Conservation (phyloP, 2,113 vertebrate species). For the Labeo catla region DNA sequence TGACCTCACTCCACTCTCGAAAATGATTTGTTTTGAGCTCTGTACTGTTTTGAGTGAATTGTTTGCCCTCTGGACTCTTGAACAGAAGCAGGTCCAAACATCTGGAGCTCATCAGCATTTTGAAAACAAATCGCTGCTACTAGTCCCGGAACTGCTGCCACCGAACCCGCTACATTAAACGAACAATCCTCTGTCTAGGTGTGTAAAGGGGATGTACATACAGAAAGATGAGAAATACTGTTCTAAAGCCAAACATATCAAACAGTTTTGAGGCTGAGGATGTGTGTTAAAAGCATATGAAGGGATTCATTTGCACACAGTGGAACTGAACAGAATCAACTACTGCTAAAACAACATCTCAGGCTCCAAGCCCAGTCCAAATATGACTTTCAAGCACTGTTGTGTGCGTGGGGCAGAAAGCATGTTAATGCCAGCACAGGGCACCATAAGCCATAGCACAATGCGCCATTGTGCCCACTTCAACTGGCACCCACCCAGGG, state of each 20-base stretch:
- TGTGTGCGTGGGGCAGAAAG: slow-evolving; percentile 7
- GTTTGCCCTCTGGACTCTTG: slow-evolving; percentile 27
- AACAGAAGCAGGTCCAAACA: slow-evolving; percentile 41
- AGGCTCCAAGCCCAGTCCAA: background rate
- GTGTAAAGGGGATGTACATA: slow-evolving; percentile 13
- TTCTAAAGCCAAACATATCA: slow-evolving; percentile 43
- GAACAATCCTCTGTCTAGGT: slow-evolving; percentile 32
- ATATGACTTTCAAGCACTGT: slow-evolving; percentile 3
- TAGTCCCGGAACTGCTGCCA: slow-evolving; percentile 49
- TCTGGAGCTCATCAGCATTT: slow-evolving; percentile 57
- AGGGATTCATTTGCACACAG: slow-evolving; percentile 5
- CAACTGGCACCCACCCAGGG: slow-evolving; percentile 31
- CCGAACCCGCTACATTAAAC: slow-evolving; percentile 33
- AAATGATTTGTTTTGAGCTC: slow-evolving; percentile 2
- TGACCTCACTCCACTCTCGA: background rate
- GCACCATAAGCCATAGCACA: slow-evolving; percentile 33
- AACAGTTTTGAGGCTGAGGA: slow-evolving; percentile 5
- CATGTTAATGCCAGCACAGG: slow-evolving; percentile 35
- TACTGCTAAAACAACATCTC: background rate
- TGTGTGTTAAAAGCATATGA: background rate
- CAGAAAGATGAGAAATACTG: background rate
- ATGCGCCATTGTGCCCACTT: slow-evolving; percentile 48
- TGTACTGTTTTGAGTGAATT: background rate
- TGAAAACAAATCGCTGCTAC: slow-evolving; percentile 57
- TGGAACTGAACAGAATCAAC: background rate